Base-by-base conservation (phyloP, 2,113 vertebrate genomes). In the Otocyon megalotis region DNA sequence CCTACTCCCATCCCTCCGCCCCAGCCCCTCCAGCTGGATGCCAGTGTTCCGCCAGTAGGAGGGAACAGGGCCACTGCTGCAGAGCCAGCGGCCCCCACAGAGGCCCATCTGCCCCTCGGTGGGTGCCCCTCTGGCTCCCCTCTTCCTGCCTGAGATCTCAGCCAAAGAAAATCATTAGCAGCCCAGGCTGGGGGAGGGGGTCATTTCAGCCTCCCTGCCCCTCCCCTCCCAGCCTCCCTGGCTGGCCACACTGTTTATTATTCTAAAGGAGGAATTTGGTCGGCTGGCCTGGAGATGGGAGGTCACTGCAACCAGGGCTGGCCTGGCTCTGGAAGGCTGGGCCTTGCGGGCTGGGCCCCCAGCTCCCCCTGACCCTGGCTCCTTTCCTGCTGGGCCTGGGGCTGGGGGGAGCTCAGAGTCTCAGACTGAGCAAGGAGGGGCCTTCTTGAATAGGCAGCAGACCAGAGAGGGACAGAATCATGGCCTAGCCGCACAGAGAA, bases 241-340 rank as follows among this genome's bases (percentile, higher is more conserved):
- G 35, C 88, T 74, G 96, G 97, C 97, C 72, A 74, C 95, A 81
- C 93, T 98, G 98, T 99, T 99, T 99, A 98, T 99, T 99, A 98
- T 99, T 99, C 97, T 98, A 98, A 97, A 97, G 96, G 96, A 99
- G 97, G 98, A 99, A 99, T 99, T 98, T 98, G 96, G 98, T 98
- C 93, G 88, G 93, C 92, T 92, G 95, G 97, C 98, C 97, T 85
- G 97, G 96, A 98, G 98, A 97, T 37, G n/a, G 96, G 98, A 97
- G 98, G 98, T 98, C 98, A 98, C 94, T 95, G 96, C 96, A 95
- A 96, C 4, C 0, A 50, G 76, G 97, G 84, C 77, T 86, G 95
- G 97, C 93, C 92, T 5, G 87, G 87, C 93, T 97, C 91, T 91
- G 77, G 95, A 83, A 98, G 97, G 93, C 19, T 79, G 84, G 94